These are phyloP conservation scores for Acronicta aceris DNA, from an alignment of 2,888 invertebrate genomes.

Conservation along the genomic window DNA sequence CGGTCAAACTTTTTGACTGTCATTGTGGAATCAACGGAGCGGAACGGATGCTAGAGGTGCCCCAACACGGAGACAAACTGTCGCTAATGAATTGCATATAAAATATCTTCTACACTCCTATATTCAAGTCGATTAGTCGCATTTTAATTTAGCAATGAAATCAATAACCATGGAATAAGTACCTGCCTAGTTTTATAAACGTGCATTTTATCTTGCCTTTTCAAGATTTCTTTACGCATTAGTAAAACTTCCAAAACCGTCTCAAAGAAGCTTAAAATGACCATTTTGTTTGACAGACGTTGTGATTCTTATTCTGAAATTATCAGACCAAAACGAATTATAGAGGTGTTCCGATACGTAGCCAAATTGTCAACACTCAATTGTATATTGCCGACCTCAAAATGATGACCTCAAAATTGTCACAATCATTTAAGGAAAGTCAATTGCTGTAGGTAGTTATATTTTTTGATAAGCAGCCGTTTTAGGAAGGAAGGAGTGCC, in stretches of 20 bases:
- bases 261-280: neutral
- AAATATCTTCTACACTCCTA: neutral
- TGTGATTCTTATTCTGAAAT: neutral
- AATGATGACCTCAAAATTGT: conserved; percentile 41
- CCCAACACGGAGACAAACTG: conserved; percentile 10
- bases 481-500: no score
- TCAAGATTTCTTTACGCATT: no score
- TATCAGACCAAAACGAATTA: neutral
- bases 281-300: neutral
- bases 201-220: no score
- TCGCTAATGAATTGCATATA: conserved; percentile 3
- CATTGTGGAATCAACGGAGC: conserved; percentile 2
- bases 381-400: conserved; percentile 22
- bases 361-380: conserved; percentile 1
- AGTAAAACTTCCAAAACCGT: no score
- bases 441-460: conserved; percentile 3
- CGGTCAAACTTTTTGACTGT: conserved; percentile 1
- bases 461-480: no score
- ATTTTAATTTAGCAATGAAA: no score
- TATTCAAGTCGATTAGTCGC: neutral
- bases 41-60: neutral
- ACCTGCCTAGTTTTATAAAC: no score
- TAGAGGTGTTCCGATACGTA: conserved; percentile 1
- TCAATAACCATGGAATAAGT: no score
- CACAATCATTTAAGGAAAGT: neutral